phyloP scores from a whole-genome alignment of 1,140 invertebrate species.

The Steinernema khuongi region DNA sequence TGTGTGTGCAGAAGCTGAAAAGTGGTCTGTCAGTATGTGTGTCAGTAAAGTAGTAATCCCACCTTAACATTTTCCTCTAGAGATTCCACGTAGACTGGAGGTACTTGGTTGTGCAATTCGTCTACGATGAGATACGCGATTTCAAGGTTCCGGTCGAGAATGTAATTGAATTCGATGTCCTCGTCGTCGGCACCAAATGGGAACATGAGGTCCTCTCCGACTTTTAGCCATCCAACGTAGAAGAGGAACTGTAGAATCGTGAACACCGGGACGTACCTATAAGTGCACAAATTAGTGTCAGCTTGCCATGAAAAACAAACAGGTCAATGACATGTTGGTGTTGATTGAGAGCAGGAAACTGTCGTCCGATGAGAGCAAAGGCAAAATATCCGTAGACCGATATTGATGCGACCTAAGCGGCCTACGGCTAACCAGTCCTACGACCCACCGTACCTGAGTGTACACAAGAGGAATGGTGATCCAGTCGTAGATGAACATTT shows the following conservation, averaged over 20 bases:
- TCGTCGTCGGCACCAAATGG: conserved; percentile 45
- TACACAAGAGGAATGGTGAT: conserved; percentile 64
- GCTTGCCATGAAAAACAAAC: conserved; percentile 6
- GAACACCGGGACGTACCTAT: conserved; percentile 77
- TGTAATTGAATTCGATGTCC: conserved; percentile 39
- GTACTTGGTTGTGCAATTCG: conserved; percentile 42
- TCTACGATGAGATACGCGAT: conserved; percentile 39
- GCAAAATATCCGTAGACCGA: conserved; percentile 42
- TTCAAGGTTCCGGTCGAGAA: conserved; percentile 38
- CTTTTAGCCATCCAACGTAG: conserved; percentile 88
- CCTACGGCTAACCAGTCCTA: neutral
- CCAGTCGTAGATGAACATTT: conserved; percentile 64
- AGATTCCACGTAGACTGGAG: conserved; percentile 39
- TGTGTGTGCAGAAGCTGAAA: conserved; percentile 22
- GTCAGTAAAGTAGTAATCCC: conserved; percentile 24
- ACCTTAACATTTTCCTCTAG: conserved; percentile 37
- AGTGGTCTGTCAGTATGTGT: conserved; percentile 48
- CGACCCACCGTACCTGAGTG: conserved; percentile 61
- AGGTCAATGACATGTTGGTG: conserved; percentile 65
- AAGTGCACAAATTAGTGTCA: conserved; percentile 8
- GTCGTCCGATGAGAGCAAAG: conserved; percentile 41
- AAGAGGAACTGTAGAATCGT: conserved; percentile 80
- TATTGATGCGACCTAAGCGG: conserved; percentile 51
- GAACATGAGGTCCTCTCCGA: conserved; percentile 44
- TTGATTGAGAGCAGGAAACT: conserved; percentile 33